Evolutionary conservation across 2,797 vertebrate genomes (phyloP).

Genomic region (Phalloptychus januarius): DNA sequence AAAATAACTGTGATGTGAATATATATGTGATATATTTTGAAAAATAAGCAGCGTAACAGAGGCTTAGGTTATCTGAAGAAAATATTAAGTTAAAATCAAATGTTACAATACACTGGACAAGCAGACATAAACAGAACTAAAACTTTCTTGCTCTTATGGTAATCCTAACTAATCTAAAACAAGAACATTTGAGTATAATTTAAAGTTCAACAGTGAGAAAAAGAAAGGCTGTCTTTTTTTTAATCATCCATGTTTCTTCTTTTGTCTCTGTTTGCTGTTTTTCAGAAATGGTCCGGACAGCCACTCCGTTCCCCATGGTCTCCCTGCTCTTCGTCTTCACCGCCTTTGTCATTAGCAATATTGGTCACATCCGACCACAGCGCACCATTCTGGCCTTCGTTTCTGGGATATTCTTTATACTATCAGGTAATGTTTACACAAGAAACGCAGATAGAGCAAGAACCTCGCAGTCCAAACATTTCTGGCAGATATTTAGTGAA

Average conservation of each 20-base stretch:
- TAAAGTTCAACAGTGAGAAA: neutral
- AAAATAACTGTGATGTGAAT: neutral
- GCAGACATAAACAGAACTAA: neutral
- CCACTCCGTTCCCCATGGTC: slow-evolving; percentile 93
- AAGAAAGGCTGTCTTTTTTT: neutral
- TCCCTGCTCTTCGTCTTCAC: slow-evolving; percentile 93
- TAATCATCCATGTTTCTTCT: neutral
- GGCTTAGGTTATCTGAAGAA: neutral
- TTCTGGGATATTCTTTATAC: slow-evolving; percentile 94
- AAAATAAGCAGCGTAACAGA: neutral
- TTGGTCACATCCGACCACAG: slow-evolving; percentile 93
- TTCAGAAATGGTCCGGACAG: slow-evolving; percentile 89
- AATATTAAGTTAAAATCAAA: neutral
- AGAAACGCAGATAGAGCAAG: neutral
- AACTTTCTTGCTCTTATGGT: neutral
- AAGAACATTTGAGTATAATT: neutral
- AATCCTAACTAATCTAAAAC: neutral
- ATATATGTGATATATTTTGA: neutral
- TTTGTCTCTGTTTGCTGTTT: neutral
- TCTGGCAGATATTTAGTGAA: neutral
- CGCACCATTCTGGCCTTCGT: slow-evolving; percentile 93
- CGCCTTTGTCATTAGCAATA: slow-evolving; percentile 94
- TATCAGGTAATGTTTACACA: slow-evolving; percentile 81
- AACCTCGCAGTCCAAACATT: neutral
- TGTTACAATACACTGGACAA: neutral